Base-by-base conservation (phyloP, 2,113 vertebrate species). In the Ahaetulla prasina region DNA sequence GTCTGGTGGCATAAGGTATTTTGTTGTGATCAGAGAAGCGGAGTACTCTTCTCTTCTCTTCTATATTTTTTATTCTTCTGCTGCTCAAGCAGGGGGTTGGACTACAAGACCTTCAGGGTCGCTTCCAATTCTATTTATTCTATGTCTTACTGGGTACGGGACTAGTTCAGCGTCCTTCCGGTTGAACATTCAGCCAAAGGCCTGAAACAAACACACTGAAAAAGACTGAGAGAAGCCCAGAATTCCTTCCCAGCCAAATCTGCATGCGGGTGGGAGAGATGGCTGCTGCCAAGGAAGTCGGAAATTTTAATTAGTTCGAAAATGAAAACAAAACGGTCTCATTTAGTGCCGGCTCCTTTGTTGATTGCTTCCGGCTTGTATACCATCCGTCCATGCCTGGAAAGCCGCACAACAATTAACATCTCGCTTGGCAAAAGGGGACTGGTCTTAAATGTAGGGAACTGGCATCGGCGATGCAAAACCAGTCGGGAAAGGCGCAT, bases 291-390 rank as follows among this genome's bases (percentile, higher is more conserved):
- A 55, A 47, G n/a, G 91, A 92, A 47, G 23, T 6, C 39, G 7
- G 89, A 57, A 49, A 90, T 43, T 10, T 52, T 63, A 90, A 90
- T 88, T 80, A 47, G 89, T 86, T 86, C 57, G 50, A 93, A 92
- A 92, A 93, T 85, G 74, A 92, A 89, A 94, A 91, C 2, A 50
- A 92, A 92, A 60, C 49, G 14, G 54, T 60, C 90, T 91, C 0
- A 4, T 90, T 90, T 85, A 88, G 87, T 49, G 23, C 53, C 20
- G 74, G 47, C 60, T 68, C n/a, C 25, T 84, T 63, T 52, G 25
- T 23, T 92, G 45, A 91, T 90, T 85, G 20, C 30, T 89, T 68
- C 87, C 16, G 16, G 12, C 84, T 92, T 57, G 22, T 9, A 20
- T 25, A n/a, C 2, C 2, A 0, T n/a, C 25, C 2, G 3, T 30